Base-by-base conservation (phyloP, 1,140 invertebrate species). In the Acromyrmex charruanus region DNA sequence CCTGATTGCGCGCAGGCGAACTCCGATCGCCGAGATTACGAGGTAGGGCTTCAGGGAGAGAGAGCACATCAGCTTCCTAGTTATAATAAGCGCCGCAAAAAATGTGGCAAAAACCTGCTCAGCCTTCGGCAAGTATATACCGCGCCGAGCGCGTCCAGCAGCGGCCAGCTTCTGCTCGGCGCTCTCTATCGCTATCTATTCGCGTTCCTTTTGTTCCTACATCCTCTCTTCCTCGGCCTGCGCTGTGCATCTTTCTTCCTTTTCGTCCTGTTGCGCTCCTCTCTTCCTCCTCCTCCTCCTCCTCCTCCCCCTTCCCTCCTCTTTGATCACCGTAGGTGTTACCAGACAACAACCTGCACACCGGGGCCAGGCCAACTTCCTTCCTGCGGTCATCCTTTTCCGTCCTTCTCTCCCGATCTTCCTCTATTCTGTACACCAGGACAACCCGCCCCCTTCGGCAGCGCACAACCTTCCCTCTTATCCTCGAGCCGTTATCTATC, bases 11-110 rank as follows among this genome's bases (percentile, higher is more conserved):
- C 85, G 84, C 87, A 87, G 77, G 72, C 88, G 77, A 84, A 88
- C 88, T 55, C 25, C 49, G 63, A 55, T 68, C 59, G 66, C 75
- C 68, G 90, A 91, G 90, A 89, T 91, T 90, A 92, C 90, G 89
- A 89, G 88, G 77, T 88, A 77, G 75, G 77, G 88, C 90, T 93
- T 90, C 86, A 86, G 88, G 89, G 87, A 80, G 77, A 69, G 77
- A 81, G 58, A 90, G 85, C 86, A 89, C 90, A 86, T 92, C 92
- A 90, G 92, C 94, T 94, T 94, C 93, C 93, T 94, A 95, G 94
- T 94, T 94, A 94, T 94, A 94, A 95, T 94, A 94, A 94, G 94
- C 91, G 92, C 77, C 86, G 87, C 87, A 92, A 94, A 94, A 93
- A 94, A 90, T 89, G 69, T 86, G 82, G 91, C 92, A 93, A 94